A percentile compares a stretch with the other conserved stretches of the same genome.
phyloP scores from a whole-genome alignment of 2,888 invertebrate species.

The Antitype chi region DNA sequence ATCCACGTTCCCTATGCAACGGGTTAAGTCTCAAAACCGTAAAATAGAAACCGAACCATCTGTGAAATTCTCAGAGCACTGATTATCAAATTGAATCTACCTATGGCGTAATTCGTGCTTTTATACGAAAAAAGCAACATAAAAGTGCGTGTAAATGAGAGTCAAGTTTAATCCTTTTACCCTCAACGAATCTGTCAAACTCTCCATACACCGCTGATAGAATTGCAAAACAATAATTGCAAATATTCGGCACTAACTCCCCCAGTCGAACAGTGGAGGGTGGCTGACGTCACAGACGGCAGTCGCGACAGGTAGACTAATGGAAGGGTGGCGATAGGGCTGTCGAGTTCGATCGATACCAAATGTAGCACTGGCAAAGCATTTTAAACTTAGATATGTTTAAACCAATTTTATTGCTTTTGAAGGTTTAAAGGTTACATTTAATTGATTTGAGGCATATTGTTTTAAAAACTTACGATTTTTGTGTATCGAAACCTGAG shows the following conservation, averaged over 20 bases:
- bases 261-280: conserved; percentile 32
- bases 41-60: not conserved
- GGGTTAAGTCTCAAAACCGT: not conserved
- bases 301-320: conserved; percentile 69
- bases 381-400: conserved; percentile 36
- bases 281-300: conserved; percentile 63
- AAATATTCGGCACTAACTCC: conserved; percentile 29
- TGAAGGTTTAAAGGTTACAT: not conserved
- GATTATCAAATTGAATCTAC: not conserved
- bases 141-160: not conserved
- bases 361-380: conserved; percentile 52
- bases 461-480: not conserved
- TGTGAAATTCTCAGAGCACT: not conserved
- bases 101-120: not conserved
- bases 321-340: conserved; percentile 67
- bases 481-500: not conserved
- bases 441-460: not conserved
- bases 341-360: conserved; percentile 61
- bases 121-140: not conserved
- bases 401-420: conserved; percentile 12
- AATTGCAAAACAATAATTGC: conserved; percentile 51
- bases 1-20: not conserved
- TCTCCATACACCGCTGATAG: not conserved
- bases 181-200: not conserved
- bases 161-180: not conserved